Conservation (phyloP, 35 echinoderm and acorn worm species). For the Chiridota heheva region DNA sequence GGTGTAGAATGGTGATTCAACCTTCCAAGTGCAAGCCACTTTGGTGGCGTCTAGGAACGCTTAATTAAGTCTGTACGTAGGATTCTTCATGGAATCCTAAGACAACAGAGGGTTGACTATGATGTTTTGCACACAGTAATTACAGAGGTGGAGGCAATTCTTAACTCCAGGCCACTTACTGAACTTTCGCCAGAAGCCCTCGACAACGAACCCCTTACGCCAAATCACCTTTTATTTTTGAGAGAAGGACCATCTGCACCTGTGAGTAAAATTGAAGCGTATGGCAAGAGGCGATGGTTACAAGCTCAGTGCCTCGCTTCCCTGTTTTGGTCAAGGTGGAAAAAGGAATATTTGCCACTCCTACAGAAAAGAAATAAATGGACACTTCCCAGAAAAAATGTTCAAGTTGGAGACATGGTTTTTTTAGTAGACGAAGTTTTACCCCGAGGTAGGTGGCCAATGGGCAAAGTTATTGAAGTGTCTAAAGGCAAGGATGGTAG, state of each 20-base stretch:
- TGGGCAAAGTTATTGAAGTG: slow-evolving; percentile 29
- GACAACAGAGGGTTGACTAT: background rate
- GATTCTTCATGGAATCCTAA: background rate
- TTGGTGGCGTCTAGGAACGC: slow-evolving; percentile 7
- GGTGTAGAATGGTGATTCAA: background rate
- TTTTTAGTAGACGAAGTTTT: background rate
- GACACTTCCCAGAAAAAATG: slow-evolving; percentile 37
- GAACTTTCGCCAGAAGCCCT: background rate
- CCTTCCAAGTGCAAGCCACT: background rate
- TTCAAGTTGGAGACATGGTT: slow-evolving; percentile 30
- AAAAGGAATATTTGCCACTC: slow-evolving; percentile 52
- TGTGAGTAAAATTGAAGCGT: slow-evolving; percentile 6
- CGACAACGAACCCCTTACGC: background rate
- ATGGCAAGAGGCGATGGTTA: slow-evolving; percentile 58
- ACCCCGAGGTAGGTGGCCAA: slow-evolving; percentile 18
- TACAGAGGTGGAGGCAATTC: slow-evolving; percentile 19
- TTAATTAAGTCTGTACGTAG: background rate
- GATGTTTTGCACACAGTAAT: slow-evolving; percentile 27
- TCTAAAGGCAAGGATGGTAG: slow-evolving; percentile 24
- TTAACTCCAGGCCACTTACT: slow-evolving; percentile 34
- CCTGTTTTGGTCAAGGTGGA: slow-evolving; percentile 54
- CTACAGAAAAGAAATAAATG: slow-evolving; percentile 57
- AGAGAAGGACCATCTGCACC: slow-evolving; percentile 19
- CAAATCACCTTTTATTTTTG: slow-evolving; percentile 20
- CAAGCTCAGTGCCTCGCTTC: slow-evolving; percentile 51